Conservation (phyloP, 1,140 invertebrate species). For the Hyposmocoma kahamanoa region DNA sequence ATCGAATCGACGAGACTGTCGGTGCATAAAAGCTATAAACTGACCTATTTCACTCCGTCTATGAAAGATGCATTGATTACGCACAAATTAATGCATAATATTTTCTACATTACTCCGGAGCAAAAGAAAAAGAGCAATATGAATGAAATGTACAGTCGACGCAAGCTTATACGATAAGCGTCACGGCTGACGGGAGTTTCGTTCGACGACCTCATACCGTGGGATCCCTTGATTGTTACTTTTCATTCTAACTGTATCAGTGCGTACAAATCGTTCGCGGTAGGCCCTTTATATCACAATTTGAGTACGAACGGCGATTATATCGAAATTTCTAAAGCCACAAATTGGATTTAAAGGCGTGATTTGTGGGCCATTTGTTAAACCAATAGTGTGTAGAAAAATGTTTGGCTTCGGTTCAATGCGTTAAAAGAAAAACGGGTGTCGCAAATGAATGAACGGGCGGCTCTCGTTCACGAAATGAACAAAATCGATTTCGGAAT, state of each 20-base stretch:
- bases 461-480: constrained; percentile 11
- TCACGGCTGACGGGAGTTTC: constrained; percentile 33
- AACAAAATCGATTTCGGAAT: constrained; percentile 18
- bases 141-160: constrained; percentile 32
- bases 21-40: background rate
- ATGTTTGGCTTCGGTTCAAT: background rate
- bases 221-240: constrained; percentile 47
- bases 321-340: constrained; percentile 15
- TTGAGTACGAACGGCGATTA: constrained; percentile 9
- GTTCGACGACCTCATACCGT: constrained; percentile 40
- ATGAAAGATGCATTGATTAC: too few species aligned
- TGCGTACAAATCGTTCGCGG: constrained; percentile 32
- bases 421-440: background rate
- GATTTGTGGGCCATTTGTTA: constrained; percentile 8
- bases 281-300: constrained; percentile 23
- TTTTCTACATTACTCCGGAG: too few species aligned
- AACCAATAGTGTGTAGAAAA: background rate
- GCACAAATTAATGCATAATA: too few species aligned
- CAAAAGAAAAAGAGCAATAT: constrained; percentile 22
- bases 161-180: constrained; percentile 39
- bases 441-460: constrained; percentile 3
- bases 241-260: constrained; percentile 42
- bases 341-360: constrained; percentile 27
- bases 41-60: background rate
- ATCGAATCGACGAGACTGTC: background rate